Base-by-base conservation (phyloP, 2,888 invertebrate species). In the Tinea pellionella region DNA sequence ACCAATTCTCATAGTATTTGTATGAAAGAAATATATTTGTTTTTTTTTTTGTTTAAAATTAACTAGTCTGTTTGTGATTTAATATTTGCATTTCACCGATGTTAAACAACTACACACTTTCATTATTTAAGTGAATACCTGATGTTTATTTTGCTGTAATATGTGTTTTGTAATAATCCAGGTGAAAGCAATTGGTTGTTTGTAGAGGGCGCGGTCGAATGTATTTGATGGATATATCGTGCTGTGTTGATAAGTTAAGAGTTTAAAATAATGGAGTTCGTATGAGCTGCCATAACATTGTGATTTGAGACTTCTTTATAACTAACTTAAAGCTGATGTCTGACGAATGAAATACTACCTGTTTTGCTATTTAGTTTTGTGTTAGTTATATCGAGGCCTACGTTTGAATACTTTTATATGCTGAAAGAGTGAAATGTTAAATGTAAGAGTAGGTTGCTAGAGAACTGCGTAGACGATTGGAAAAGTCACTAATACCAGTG, bases 371-470 rank as follows among this genome's bases (percentile, higher is more conserved):
- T 37, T 37, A 37, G 37, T 37, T 37, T 9, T 47, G 15, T 7
- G 47, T 16, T 9, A 47, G 15, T 47, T 9, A 47, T 47, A 9
- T 19, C 16, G 18, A 32, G 57, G 30, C 13, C 9, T n/a, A 6
- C 11, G 83, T 85, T 86, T 87, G 80, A 86, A 82, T 86, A 87
- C 84, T 86, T 87, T 86, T 87, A 85, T 85, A 85, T 83, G 81
- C 82, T 78, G 80, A 78, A 74, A 76, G 80, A 75, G 73, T 78
- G 77, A 76, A 77, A 71, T 75, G 75, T 78, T 78, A 74, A 75
- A 70, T 79, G 74, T 78, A 86, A 85, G 84, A 71, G 72, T 87
- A 86, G 87, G 76, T 72, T 83, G 87, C 85, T 87, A 87, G 86
- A 80, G 74, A 77, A 66, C 69, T 80, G 82, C 78, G 80, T 78